Evolutionary conservation across 1,140 invertebrate genomes (phyloP).

Genomic region (Drosophila melanica): DNA sequence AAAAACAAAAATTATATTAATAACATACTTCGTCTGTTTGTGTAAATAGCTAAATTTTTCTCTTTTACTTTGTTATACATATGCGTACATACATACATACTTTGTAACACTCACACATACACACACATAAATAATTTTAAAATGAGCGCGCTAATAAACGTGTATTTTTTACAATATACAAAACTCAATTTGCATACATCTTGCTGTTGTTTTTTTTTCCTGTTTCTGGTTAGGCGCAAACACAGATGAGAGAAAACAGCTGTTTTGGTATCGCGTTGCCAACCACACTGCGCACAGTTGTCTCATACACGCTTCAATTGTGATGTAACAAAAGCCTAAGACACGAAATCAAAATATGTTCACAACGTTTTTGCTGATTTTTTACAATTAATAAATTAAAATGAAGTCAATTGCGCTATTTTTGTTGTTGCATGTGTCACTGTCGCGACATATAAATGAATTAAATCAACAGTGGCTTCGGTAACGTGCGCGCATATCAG

Average conservation of each 20-base stretch:
- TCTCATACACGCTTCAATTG: constrained; percentile 19
- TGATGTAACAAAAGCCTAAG: constrained; percentile 54
- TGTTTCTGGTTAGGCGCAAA: constrained; percentile 7
- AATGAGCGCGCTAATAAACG: constrained; percentile 76
- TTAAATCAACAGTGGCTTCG: constrained; percentile 20
- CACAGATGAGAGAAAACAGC: constrained; percentile 50
- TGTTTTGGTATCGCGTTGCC: constrained; percentile 55
- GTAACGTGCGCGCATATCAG: constrained; percentile 5
- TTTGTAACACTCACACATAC: constrained; percentile 48
- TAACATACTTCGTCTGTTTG: constrained; percentile 55
- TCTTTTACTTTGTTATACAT: constrained; percentile 61
- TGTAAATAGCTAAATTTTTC: constrained; percentile 70
- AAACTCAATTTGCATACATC: constrained; percentile 24
- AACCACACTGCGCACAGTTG: constrained; percentile 32
- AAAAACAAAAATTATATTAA: constrained; percentile 12
- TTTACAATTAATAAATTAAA: constrained; percentile 34
- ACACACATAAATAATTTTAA: constrained; percentile 67
- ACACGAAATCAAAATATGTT: constrained; percentile 28
- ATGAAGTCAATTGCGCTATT: constrained; percentile 39
- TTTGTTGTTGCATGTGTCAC: not conserved
- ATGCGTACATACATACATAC: constrained; percentile 56
- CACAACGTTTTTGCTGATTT: not conserved
- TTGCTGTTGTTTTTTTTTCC: constrained; percentile 7
- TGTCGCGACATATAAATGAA: constrained; percentile 10
- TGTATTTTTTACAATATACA: constrained; percentile 74